Evolutionary conservation across 2,797 vertebrate genomes (phyloP), one percentile per base, ranked within the genome.

Genomic region (Heteromormyrus szaboi): DNA sequence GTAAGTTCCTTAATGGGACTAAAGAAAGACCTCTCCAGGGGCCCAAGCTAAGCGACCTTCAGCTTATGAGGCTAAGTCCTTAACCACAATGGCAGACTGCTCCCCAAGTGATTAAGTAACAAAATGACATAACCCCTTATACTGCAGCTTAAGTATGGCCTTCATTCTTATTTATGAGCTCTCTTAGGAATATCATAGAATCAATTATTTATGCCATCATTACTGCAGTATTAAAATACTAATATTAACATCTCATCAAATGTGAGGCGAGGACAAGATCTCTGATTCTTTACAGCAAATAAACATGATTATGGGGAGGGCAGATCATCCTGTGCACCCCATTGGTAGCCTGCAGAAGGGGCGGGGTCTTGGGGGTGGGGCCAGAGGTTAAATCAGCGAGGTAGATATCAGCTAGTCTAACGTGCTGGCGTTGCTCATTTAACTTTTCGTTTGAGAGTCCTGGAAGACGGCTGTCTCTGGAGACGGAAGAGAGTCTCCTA

Each of bases 111-210:
- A 81, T 81, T 46, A 81, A 33, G 76, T 22, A 81, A 46, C 76
- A 81, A 81, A 81, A 46, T 81, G 76, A 81, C 76, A 81, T 22
- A 81, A 81, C 76, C 41, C 41, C 76, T 81, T 81, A 81, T 22
- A 46, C 76, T 46, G 76, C 76, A 46, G 76, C 76, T 81, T 81
- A 81, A 81, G 19, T 46, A 81, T 46, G 8, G 76, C 76, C 41
- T 81, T 81, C 41, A 81, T 81, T 81, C 29, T 81, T 81, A 81
- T 81, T 81, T 22, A 81, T 81, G 76, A 46, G 76, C 76, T 44
- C 76, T 22, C 37, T 81, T 44, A 44, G 76, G 76, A 81, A 81
- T 81, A 81, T 81, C 76, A 46, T 81, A 81, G 17, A 81, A 81
- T 81, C 41, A 81, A 81, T 81, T 81, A 79, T 76, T 76, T 76